Percentiles rank a stretch among this genome's conserved stretches.
phyloP scores from a whole-genome alignment of 2,888 invertebrate genomes.

The Nemotelus nigrinus region DNA sequence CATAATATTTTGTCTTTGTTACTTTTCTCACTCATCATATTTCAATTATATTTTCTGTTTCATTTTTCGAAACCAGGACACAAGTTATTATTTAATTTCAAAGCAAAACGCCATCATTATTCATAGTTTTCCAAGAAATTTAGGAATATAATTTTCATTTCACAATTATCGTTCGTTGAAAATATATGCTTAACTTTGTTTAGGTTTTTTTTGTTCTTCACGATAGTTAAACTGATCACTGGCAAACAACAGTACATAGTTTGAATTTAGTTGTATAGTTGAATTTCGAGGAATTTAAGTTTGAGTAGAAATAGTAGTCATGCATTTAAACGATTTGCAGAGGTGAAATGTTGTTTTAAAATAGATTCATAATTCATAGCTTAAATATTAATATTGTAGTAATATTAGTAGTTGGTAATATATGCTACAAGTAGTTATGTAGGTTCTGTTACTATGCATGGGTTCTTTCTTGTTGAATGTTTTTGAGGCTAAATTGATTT shows the following conservation, averaged over 20 bases:
- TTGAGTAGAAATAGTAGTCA: neutral
- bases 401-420: constrained; percentile 8
- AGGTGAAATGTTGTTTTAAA: constrained; percentile 11
- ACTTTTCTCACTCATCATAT: constrained; percentile 29
- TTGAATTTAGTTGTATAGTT: no score
- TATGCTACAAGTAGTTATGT: constrained; percentile 17
- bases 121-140: no score
- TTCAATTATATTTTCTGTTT: no score
- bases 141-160: no score
- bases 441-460: constrained; percentile 15
- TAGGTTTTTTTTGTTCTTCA: neutral
- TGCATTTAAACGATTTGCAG: neutral
- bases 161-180: neutral
- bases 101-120: no score
- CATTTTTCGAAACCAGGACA: no score
- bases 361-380: constrained; percentile 1
- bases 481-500: constrained; percentile 32
- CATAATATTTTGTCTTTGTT: constrained; percentile 5
- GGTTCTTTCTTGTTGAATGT: constrained; percentile 29
- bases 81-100: no score
- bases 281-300: neutral
- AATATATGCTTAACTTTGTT: constrained; percentile 8
- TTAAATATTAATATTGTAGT: neutral
- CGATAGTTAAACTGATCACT: neutral
- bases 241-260: no score